Evolutionary conservation across 2,113 vertebrate species (phyloP), one percentile per base, ranked within the genome.

Genomic region (Rattus norvegicus): DNA sequence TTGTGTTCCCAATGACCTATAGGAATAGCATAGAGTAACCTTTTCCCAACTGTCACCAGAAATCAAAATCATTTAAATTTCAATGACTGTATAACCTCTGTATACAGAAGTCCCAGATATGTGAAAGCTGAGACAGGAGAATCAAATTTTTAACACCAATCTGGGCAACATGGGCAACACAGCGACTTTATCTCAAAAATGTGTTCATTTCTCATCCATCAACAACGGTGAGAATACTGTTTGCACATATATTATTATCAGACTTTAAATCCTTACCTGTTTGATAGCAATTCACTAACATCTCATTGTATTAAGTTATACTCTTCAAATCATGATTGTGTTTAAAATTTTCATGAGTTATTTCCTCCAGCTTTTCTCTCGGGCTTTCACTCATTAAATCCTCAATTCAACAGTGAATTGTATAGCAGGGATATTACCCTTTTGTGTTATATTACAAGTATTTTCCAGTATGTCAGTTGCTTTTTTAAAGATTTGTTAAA

Each of bases 31-130:
- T 93, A 97, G 96, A 73, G 6, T 30, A 88, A 17, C 47, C 76
- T 92, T 93, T 69, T 83, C 5, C 54, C 36, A 95, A 90, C 83
- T 94, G 56, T 89, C 79, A 92, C 13, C 30, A 93, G 67, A 90
- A 85, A 96, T 30, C 2, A 77, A 91, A 88, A 3, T 36, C 7
- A 87, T 86, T 93, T 90, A 30, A 91, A n/a, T 59, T 81, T 86
- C 59, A 81, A 61, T 19, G 39, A 70, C 36, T 28, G 7, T 20
- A 67, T 49, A 72, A 75, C 13, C 22, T 81, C 73, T 83, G 67
- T 43, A 88, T 12, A 77, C 17, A 52, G 43, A n/a, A 79, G 20
- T 77, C 39, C 26, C 30, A 77, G 70, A 17, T 59, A 89, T 17
- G 24, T 59, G n/a, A 20, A 90, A 30, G 20, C 33, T 65, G 43